Evolutionary conservation across 2,113 vertebrate species (phyloP), one percentile per base, ranked within the genome.

Genomic region (Zosterops lateralis): DNA sequence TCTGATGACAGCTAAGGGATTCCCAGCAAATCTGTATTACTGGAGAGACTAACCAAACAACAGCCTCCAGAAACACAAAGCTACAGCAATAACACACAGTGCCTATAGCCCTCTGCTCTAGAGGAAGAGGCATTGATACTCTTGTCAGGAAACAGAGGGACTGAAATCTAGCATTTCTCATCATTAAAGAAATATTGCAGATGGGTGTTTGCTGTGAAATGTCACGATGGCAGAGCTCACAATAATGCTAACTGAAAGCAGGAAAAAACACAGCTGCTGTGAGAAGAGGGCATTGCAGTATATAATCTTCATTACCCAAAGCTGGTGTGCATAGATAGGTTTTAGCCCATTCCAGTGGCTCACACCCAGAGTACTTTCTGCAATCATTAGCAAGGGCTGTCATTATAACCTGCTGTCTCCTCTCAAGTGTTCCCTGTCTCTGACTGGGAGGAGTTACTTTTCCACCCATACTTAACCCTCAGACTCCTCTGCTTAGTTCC

Each of bases 1-100:
- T 90, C 64, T 90, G 60, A 76, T 84, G 90, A 60, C 72, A 92
- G 93, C 90, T 86, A 80, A 78, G 86, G 88, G 73, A 94, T 60
- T 75, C 76, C 73, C 54, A 7, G 68, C 19, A 81, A 93, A 96
- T 40, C 44, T 67, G 31, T 87, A 74, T 45, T 65, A 34, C 60
- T 17, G 22, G 42, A 70, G 68, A 90, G 29, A 12, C 68, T 71
- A 70, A 76, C 83, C 90, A 77, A 93, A 86, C 73, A 81, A 56
- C 36, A 0, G 0, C 79, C 51, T 92, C 31, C 68, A 86, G 65
- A 67, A 93, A 92, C 34, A 56, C 64, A 64, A 83, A 81, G 67
- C 14, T n/a, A 26, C 13, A 3, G 32, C 54, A 88, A 64, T 71
- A 86, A 66, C 14, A 76, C 2, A 36, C n/a, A 44, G 12, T 48